Conservation (phyloP, 2,888 invertebrate genomes). For the Sylvicola cinctus region DNA sequence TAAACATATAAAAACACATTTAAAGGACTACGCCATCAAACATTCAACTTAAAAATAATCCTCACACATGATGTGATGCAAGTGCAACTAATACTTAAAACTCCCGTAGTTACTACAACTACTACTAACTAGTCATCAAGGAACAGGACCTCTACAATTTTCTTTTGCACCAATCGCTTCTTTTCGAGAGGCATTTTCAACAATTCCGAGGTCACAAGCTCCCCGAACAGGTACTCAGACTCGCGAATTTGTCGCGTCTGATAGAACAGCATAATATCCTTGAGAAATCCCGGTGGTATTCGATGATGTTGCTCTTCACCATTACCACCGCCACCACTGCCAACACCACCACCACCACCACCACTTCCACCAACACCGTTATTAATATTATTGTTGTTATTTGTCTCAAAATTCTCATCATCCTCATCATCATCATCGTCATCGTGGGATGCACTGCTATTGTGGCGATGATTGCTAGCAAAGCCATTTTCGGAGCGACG, state of each 20-base stretch:
- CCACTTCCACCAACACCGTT: conserved; percentile 24
- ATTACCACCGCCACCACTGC: not conserved
- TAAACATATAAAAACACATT: too few species aligned
- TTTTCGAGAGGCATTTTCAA: conserved; percentile 24
- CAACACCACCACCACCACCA: conserved; percentile 7
- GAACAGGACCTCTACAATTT: conserved; percentile 24
- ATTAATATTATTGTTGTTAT: conserved; percentile 10
- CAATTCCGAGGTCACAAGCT: conserved; percentile 23
- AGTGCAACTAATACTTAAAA: too few species aligned
- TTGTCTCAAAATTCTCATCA: too few species aligned
- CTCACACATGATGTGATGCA: too few species aligned
- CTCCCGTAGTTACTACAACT: too few species aligned
- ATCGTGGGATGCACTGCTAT: conserved; percentile 14
- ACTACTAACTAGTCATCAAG: conserved; percentile 17
- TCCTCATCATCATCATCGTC: too few species aligned
- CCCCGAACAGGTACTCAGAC: conserved; percentile 23
- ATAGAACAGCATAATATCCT: too few species aligned
- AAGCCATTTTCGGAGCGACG: conserved; percentile 1
- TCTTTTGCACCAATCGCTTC: conserved; percentile 21
- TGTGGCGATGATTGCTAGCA: conserved; percentile 14
- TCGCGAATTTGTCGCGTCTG: conserved; percentile 9
- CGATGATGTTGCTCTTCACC: not conserved
- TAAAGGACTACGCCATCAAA: too few species aligned
- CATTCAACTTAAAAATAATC: too few species aligned
- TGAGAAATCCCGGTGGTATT: too few species aligned